These are phyloP conservation scores for Corvus cornix DNA, from an alignment of 2,113 vertebrate genomes.

Conservation along the genomic window DNA sequence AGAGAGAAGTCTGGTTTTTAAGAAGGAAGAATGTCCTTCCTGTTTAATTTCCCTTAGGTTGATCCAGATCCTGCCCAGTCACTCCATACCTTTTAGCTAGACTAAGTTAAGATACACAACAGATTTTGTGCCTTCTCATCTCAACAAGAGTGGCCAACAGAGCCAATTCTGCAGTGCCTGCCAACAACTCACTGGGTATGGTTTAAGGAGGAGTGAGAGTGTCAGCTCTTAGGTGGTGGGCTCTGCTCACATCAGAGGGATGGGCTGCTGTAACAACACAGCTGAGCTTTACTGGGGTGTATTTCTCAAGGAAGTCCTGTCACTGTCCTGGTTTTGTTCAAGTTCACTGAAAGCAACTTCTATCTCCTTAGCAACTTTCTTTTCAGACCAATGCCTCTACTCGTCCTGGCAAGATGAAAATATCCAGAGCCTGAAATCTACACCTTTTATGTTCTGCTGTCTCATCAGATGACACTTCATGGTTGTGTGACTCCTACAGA, in stretches of 20 bases:
- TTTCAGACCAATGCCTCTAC: not conserved
- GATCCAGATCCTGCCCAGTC: not conserved
- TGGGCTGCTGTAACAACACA: not conserved
- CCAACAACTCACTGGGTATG: rapidly evolving
- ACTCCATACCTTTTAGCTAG: not conserved
- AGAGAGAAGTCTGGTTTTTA: not conserved
- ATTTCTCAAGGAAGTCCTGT: not conserved
- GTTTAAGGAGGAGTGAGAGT: rapidly evolving
- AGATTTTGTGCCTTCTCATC: not conserved
- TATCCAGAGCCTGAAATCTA: not conserved
- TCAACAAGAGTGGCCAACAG: not conserved
- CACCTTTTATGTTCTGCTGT: not conserved
- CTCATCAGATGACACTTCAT: not conserved
- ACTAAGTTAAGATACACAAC: not conserved
- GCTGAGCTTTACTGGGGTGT: not conserved
- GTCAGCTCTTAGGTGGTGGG: not conserved
- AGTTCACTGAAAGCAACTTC: not conserved
- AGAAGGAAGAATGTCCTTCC: not conserved
- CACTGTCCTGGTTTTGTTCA: not conserved
- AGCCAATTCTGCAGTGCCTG: not conserved
- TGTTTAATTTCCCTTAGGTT: not conserved
- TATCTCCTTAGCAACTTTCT: not conserved
- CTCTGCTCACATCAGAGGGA: not conserved
- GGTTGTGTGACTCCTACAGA: not conserved
- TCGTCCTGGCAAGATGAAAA: not conserved